Percentiles rank a stretch among this genome's conserved stretches.
Conservation (phyloP, 2,113 vertebrate genomes). For the Trachemys scripta region DNA sequence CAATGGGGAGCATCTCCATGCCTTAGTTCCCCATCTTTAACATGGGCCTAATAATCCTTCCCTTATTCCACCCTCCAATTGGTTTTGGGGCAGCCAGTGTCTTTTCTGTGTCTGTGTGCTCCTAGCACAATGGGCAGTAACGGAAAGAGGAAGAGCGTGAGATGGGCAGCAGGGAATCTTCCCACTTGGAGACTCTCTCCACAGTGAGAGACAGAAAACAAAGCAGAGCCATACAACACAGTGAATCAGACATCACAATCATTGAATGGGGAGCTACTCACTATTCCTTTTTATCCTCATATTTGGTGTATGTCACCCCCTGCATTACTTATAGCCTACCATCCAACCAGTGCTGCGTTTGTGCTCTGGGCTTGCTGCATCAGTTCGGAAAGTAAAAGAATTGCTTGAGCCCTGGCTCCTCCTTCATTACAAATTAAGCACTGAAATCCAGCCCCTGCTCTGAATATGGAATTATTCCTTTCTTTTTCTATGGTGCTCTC, state of each 20-base stretch:
- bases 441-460: neutral
- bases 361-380: too few relatives aligned
- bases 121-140: neutral
- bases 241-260: neutral
- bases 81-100: neutral
- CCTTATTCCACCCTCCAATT: neutral
- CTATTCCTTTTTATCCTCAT: neutral
- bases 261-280: neutral
- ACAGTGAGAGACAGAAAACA: neutral
- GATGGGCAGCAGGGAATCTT: neutral
- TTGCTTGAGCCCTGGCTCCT: too few relatives aligned
- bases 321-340: neutral
- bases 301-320: neutral
- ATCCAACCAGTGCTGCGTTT: neutral
- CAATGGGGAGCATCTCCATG: constrained; percentile 42
- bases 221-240: neutral
- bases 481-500: too few relatives aligned
- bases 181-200: neutral
- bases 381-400: too few relatives aligned
- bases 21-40: constrained; percentile 41
- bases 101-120: neutral
- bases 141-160: neutral
- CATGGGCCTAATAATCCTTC: neutral
- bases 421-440: too few relatives aligned
- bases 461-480: neutral